Base-by-base conservation (phyloP, 2,113 vertebrate species). In the Blennius ocellaris region DNA sequence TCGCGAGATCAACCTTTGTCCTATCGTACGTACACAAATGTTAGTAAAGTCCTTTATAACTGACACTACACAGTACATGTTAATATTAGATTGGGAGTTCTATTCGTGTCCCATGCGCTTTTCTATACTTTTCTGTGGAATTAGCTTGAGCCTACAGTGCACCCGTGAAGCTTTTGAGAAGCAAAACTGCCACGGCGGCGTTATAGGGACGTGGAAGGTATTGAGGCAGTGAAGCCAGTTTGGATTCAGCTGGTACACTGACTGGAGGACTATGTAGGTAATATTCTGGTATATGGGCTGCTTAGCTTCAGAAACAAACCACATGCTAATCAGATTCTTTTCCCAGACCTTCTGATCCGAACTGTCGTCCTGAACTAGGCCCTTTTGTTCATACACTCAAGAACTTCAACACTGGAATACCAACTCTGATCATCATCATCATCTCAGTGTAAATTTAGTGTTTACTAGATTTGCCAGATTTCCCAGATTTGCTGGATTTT, bases 391-490 rank as follows among this genome's bases (percentile, higher is more conserved):
- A 15, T 17, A 49, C 17, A 38, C 59, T 21, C 5, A 11, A 73
- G 62, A 44, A 16, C 49, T 30, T 59, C 43, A 58, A 72, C 56
- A 66, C 62, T 62, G 52, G 62, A 11, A 49, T 11, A 69, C 15
- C 55, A 62, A 65, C n/a, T n/a, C n/a, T n/a, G n/a, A n/a, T n/a
- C 55, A 38, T 12, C 11, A 3, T 6, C 21, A 1, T 53, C 3
- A 1, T 36, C 55, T 60, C 1, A 1, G 15, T 15, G n/a, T 0
- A 41, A 37, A 38, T 44, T 77, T 78, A 87, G 16, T 79, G 90
- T 88, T 90, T 89, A 41, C 82, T 85, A 21, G 88, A 91, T 83
- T 94, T 94, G 12, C 88, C 85, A 11, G 89, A 79, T 69, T 94
- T 94, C 57, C 92, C 84, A 12, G 89, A 78, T 72, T 94, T 94